A percentile compares a stretch with the other conserved stretches of the same genome.
Conservation (phyloP, 1,140 invertebrate genomes). For the Drosophila athabasca region DNA sequence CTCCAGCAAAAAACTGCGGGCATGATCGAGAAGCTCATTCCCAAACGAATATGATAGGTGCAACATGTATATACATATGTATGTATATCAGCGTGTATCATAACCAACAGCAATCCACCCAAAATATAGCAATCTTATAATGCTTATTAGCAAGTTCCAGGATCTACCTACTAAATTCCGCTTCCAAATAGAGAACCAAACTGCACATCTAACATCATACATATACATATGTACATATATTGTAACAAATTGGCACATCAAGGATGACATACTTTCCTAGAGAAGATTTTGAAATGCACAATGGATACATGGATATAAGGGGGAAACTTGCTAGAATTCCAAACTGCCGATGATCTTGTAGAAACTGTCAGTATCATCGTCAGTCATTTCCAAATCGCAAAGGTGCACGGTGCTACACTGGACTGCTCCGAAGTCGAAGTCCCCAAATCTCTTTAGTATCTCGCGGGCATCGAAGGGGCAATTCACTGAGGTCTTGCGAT, state of each 20-base stretch:
- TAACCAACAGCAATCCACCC: constrained; percentile 29
- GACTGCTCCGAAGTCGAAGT: constrained; percentile 83
- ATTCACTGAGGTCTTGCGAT: constrained; percentile 83
- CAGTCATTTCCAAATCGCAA: constrained; percentile 61
- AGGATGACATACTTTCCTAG: not conserved
- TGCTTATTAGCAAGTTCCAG: not conserved
- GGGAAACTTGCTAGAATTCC: constrained; percentile 42
- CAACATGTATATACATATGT: constrained; percentile 8
- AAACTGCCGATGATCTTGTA: constrained; percentile 75
- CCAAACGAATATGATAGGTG: not conserved
- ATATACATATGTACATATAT: constrained; percentile 34
- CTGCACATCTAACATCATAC: too few species aligned
- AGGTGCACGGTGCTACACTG: constrained; percentile 78
- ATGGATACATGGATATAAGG: not conserved
- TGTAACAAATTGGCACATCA: constrained; percentile 33
- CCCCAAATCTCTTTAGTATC: constrained; percentile 86
- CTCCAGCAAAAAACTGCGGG: not conserved
- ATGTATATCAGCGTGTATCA: constrained; percentile 19
- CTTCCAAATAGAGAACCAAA: too few species aligned
- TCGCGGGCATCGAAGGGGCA: constrained; percentile 87
- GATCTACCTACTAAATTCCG: too few species aligned
- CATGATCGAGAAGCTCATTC: not conserved
- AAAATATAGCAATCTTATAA: constrained; percentile 40
- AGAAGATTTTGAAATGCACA: constrained; percentile 28
- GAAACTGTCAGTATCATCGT: constrained; percentile 71